phyloP scores from a whole-genome alignment of 2,797 vertebrate species.

The Cryptoblepharus egeriae region DNA sequence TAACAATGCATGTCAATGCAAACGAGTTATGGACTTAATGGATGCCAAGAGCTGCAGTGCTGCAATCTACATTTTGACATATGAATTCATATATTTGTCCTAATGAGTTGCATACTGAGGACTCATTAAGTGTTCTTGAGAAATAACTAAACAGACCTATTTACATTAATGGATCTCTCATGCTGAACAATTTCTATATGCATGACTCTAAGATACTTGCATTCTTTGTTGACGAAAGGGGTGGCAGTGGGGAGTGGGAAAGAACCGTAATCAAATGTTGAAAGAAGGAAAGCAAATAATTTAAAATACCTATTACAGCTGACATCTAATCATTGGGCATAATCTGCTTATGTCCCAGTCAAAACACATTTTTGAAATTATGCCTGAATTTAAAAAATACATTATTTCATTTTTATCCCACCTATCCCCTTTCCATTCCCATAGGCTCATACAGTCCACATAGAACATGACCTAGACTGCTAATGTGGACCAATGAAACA shows the following conservation, averaged over 20 bases:
- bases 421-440: constrained; percentile 9
- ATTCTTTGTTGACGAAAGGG: constrained; percentile 40
- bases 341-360: constrained; percentile 34
- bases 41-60: constrained; percentile 73
- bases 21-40: constrained; percentile 79
- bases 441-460: constrained; percentile 27
- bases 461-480: constrained; percentile 28
- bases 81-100: constrained; percentile 73
- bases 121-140: constrained; percentile 74
- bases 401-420: constrained; percentile 30
- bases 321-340: constrained; percentile 9
- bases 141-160: constrained; percentile 72
- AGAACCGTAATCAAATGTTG: constrained; percentile 50
- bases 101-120: constrained; percentile 75
- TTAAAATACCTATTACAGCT: constrained; percentile 53
- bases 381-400: constrained; percentile 35
- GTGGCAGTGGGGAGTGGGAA: neutral
- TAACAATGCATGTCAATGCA: constrained; percentile 77
- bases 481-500: constrained; percentile 41
- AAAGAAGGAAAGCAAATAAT: constrained; percentile 40
- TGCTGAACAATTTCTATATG: constrained; percentile 60
- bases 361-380: constrained; percentile 30
- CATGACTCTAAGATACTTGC: constrained; percentile 54
- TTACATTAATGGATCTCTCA: constrained; percentile 71
- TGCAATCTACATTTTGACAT: constrained; percentile 74